Evolutionary conservation across 2,888 invertebrate species (phyloP).

Genomic region (Operophtera brumata): DNA sequence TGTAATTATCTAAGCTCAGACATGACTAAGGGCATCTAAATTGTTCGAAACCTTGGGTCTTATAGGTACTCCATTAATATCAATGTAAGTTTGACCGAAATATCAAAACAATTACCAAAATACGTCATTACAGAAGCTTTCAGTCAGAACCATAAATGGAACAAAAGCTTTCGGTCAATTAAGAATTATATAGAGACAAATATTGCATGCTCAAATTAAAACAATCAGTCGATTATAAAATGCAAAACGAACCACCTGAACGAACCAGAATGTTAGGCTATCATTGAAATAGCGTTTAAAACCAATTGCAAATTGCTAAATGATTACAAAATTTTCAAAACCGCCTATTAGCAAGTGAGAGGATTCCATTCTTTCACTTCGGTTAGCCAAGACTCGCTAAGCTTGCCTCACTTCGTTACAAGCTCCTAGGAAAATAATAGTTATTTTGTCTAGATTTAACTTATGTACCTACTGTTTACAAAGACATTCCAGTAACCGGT

Average conservation of each 20-base stretch:
- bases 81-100: no score
- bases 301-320: slow-evolving; percentile 17
- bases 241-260: slow-evolving; percentile 1
- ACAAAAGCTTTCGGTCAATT: background rate
- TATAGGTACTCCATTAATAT: no score
- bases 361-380: slow-evolving; percentile 27
- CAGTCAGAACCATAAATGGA: no score
- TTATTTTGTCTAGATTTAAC: slow-evolving; percentile 23
- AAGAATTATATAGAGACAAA: background rate
- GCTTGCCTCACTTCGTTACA: slow-evolving; percentile 25
- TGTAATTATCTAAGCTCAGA: no score
- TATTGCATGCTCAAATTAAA: background rate
- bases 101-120: no score
- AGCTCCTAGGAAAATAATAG: slow-evolving; percentile 26
- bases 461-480: slow-evolving; percentile 13
- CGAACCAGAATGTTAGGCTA: slow-evolving; percentile 6
- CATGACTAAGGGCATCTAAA: no score
- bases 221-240: slow-evolving; percentile 9
- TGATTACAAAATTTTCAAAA: slow-evolving; percentile 27
- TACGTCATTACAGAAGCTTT: no score
- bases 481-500: slow-evolving; percentile 16
- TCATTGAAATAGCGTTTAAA: slow-evolving; percentile 15
- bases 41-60: no score
- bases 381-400: slow-evolving; percentile 25
- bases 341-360: slow-evolving; percentile 28